Percentiles rank a stretch among this genome's conserved stretches.
phyloP scores from a whole-genome alignment of 1,140 invertebrate genomes.

The Brachionus manjavacas region DNA sequence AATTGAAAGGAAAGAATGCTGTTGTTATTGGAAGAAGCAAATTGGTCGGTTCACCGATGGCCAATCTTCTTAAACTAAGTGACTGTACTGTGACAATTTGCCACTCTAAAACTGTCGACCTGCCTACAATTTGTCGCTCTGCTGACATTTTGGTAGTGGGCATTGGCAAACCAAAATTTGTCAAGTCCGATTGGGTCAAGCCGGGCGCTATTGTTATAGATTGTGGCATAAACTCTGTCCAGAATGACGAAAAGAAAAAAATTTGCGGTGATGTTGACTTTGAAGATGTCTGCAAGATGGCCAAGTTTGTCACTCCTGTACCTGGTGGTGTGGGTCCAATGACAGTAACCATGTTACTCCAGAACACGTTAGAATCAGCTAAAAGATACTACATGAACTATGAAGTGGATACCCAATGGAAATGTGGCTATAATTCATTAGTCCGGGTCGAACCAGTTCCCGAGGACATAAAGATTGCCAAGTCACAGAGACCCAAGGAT shows the following conservation, averaged over 20 bases:
- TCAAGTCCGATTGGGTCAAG: constrained; percentile 93
- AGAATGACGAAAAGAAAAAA: constrained; percentile 49
- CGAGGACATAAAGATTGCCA: constrained; percentile 78
- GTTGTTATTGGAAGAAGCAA: constrained; percentile 93
- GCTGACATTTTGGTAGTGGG: constrained; percentile 95
- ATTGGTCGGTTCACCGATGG: constrained; percentile 90
- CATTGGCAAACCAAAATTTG: constrained; percentile 82
- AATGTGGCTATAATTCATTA: constrained; percentile 49
- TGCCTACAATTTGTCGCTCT: constrained; percentile 64
- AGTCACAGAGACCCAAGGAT: constrained; percentile 78
- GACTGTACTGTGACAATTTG: constrained; percentile 92
- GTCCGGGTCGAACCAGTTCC: constrained; percentile 53
- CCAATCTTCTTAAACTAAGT: constrained; percentile 50
- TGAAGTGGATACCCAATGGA: constrained; percentile 48
- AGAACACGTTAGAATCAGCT: constrained; percentile 84
- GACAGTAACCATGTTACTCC: constrained; percentile 96
- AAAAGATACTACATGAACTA: constrained; percentile 42
- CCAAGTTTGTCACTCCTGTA: constrained; percentile 87
- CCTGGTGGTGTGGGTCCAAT: constrained; percentile 96
- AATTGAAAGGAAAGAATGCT: constrained; percentile 75
- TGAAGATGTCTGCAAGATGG: constrained; percentile 67
- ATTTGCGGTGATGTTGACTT: constrained; percentile 81
- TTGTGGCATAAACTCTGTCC: constrained; percentile 91
- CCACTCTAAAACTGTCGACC: constrained; percentile 83
- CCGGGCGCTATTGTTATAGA: constrained; percentile 98